phyloP scores from a whole-genome alignment of 1,140 invertebrate species.

The Diploscapter pachys region DNA sequence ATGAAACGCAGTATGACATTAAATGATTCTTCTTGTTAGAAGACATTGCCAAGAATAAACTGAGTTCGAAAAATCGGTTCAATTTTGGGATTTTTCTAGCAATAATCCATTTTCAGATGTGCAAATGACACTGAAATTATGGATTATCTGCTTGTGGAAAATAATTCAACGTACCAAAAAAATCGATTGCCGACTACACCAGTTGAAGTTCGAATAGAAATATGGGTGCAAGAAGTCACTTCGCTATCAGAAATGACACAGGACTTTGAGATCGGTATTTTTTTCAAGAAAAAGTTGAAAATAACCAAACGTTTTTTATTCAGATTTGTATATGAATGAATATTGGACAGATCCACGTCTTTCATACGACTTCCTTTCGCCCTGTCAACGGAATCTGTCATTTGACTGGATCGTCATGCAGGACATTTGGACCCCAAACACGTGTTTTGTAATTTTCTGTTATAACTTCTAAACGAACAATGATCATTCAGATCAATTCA shows the following conservation, averaged over 20 bases:
- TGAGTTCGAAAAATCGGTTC: no score
- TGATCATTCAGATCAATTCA: no score
- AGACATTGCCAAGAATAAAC: no score
- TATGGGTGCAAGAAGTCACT: slow-evolving; percentile 54
- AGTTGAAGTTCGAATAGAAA: slow-evolving; percentile 55
- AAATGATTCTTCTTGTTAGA: no score
- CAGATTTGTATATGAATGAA: slow-evolving; percentile 59
- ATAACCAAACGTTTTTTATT: slow-evolving; percentile 1
- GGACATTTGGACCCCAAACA: slow-evolving; percentile 55
- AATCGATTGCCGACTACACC: slow-evolving; percentile 53
- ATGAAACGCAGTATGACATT: no score
- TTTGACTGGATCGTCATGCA: slow-evolving; percentile 54
- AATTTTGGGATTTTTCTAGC: neutral
- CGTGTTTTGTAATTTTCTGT: slow-evolving; percentile 52
- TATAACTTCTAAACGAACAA: no score
- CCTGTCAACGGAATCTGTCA: slow-evolving; percentile 55
- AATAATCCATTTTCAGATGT: slow-evolving; percentile 30
- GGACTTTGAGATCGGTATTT: slow-evolving; percentile 57
- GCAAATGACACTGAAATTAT: slow-evolving; percentile 59
- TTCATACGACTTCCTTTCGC: slow-evolving; percentile 53
- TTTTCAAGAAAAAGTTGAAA: slow-evolving; percentile 10
- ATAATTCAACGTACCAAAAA: slow-evolving; percentile 51
- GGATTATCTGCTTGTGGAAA: slow-evolving; percentile 56
- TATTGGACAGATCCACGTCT: slow-evolving; percentile 58
- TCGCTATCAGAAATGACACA: slow-evolving; percentile 57